phyloP scores from a whole-genome alignment of 1,140 invertebrate genomes.

The Aricia agestis region DNA sequence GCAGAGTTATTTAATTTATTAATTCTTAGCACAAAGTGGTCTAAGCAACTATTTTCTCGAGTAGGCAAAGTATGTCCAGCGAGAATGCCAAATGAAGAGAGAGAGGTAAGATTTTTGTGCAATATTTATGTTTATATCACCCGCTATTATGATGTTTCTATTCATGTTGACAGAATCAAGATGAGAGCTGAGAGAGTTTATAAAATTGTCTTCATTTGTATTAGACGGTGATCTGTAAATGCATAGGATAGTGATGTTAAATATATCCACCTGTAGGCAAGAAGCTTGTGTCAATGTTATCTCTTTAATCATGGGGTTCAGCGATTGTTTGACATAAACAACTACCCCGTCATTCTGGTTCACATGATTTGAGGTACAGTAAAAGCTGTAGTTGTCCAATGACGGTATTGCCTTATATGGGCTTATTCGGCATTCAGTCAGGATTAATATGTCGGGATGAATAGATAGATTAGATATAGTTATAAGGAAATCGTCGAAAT shows the following conservation, averaged over 20 bases:
- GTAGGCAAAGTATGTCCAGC: slow-evolving; percentile 26
- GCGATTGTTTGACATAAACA: slow-evolving; percentile 26
- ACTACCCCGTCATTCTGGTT: slow-evolving; percentile 35
- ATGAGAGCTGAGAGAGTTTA: slow-evolving; percentile 18
- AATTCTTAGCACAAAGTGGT: slow-evolving; percentile 26
- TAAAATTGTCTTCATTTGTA: slow-evolving; percentile 18
- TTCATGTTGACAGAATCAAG: slow-evolving; percentile 17
- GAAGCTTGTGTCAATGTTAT: slow-evolving; percentile 32
- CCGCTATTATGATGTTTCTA: slow-evolving; percentile 24
- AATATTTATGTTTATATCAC: slow-evolving; percentile 27
- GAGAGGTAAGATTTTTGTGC: slow-evolving; percentile 9
- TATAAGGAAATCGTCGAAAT: slow-evolving; percentile 30
- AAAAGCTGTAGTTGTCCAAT: slow-evolving; percentile 25
- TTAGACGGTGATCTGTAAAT: slow-evolving; percentile 27
- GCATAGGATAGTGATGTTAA: no score
- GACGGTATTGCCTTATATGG: slow-evolving; percentile 29
- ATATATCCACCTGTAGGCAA: slow-evolving; percentile 35
- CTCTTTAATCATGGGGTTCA: slow-evolving; percentile 25
- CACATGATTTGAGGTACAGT: slow-evolving; percentile 19
- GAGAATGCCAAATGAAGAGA: slow-evolving; percentile 19
- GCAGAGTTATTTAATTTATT: slow-evolving; percentile 15
- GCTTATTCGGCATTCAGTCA: slow-evolving; percentile 32
- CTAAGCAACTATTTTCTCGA: slow-evolving; percentile 27
- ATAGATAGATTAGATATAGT: slow-evolving; percentile 18
- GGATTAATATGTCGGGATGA: slow-evolving; percentile 28